Evolutionary conservation across 2,797 vertebrate genomes (phyloP), one percentile per base, ranked within the genome.

Genomic region (Hydrolagus colliei): DNA sequence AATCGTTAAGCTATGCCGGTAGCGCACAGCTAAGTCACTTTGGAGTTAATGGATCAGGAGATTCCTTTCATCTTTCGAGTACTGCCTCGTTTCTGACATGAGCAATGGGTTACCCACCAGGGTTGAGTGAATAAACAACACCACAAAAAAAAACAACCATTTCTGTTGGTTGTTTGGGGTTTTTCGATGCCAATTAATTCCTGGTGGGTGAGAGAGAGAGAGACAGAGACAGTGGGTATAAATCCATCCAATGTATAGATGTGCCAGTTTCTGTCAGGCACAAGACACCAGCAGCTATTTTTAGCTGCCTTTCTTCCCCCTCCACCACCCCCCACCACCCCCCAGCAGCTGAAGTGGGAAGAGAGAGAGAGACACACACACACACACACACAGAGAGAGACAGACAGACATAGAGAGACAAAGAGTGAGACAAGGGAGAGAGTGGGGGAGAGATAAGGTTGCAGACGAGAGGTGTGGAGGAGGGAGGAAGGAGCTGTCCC

Each of bases 221-320:
- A 78, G 67, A 68, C 65, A 71, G 82, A 65, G 20, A 85, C 59
- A 8, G 65, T 72, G 76, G 27, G 32, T 85, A 86, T 61, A 86
- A 85, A 87, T 86, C 72, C 80, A 74, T 72, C 86, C 86, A 87
- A 88, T 87, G 88, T 87, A 88, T 86, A 87, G 87, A 88, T 86
- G 86, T 86, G 87, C 86, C 85, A 87, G 86, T 86, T 87, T 88
- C 62, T 86, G 74, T 72, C 86, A 87, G 82, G 86, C 88, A 86
- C 86, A 20, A 86, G 75, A 65, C 79, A 84, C 41, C 20, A 41
- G 2, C 6, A 79, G 87, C 87, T 88, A 88, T 87, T 87, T 87
- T 82, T 88, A 88, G 88, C 78, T 87, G 62, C 6, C 32, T 74
- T 86, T 87, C 85, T 87, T 86, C 87, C 82, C 27, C 27, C 27